phyloP scores from a whole-genome alignment of 2,797 vertebrate genomes.

The Melanotaenia parkinsoni region DNA sequence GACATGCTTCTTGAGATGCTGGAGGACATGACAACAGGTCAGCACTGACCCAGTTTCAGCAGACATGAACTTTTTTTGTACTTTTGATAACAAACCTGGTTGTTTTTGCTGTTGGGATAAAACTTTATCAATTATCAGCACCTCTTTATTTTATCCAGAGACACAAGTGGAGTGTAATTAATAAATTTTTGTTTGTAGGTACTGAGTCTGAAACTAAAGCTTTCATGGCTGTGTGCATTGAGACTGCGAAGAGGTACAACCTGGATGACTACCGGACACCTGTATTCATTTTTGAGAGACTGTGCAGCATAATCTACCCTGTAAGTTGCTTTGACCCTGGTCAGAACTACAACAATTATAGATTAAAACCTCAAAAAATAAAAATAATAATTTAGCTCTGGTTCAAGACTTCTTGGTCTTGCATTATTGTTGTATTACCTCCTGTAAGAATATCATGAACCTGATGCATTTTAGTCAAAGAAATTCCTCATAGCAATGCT shows the following conservation, averaged over 20 bases:
- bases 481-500: not conserved
- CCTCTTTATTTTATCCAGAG: not conserved
- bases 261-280: constrained; percentile 98
- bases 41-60: not conserved
- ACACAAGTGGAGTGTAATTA: not conserved
- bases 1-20: constrained; percentile 99
- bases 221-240: constrained; percentile 99
- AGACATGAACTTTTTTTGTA: not conserved
- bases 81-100: not conserved
- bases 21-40: constrained; percentile 99
- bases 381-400: not conserved
- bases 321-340: constrained; percentile 78
- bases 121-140: not conserved
- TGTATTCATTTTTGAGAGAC: constrained; percentile 97
- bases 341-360: not conserved
- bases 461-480: not conserved
- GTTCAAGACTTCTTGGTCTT: not conserved
- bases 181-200: constrained; percentile 77
- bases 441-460: not conserved
- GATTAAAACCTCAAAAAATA: not conserved
- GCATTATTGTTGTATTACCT: not conserved
- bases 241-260: constrained; percentile 98
- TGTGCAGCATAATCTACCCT: constrained; percentile 99
- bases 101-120: not conserved
- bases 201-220: constrained; percentile 99